phyloP scores from a whole-genome alignment of 2,797 vertebrate species.

The Petrocephalus schoutedeni region DNA sequence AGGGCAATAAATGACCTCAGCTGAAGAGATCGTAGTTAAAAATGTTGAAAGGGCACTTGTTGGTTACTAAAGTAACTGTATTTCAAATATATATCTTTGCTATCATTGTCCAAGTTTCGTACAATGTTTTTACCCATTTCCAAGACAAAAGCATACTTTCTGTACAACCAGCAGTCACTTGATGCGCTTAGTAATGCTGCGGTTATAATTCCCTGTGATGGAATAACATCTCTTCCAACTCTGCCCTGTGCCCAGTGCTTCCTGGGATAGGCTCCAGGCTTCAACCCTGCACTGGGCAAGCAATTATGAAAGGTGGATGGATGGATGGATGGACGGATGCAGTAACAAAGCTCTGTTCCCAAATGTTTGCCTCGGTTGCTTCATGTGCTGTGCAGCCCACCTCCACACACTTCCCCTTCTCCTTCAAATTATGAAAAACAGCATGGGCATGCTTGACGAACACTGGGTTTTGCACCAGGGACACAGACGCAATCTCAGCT shows the following conservation, averaged over 20 bases:
- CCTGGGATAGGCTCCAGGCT: not conserved
- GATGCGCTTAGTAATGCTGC: not conserved
- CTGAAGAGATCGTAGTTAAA: not conserved
- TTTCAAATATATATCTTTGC: not conserved
- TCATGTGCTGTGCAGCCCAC: not conserved
- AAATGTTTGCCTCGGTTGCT: constrained; percentile 5
- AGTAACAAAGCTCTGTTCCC: not conserved
- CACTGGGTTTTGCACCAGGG: not conserved
- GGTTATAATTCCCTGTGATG: not conserved
- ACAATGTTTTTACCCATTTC: not conserved
- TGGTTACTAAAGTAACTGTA: not conserved
- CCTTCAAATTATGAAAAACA: not conserved
- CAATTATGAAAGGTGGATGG: not conserved
- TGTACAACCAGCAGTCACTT: not conserved
- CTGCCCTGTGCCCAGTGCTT: not conserved
- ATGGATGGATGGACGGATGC: not conserved
- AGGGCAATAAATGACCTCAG: not conserved
- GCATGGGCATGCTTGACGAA: not conserved
- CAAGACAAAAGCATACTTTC: not conserved
- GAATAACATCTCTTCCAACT: not conserved
- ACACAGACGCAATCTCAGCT: constrained; percentile 31
- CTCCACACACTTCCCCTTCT: not conserved
- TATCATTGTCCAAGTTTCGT: not conserved
- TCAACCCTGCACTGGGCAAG: not conserved
- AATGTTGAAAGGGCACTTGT: not conserved